phyloP scores from a whole-genome alignment of 2,113 vertebrate genomes.

The Tachuris rubrigastra region DNA sequence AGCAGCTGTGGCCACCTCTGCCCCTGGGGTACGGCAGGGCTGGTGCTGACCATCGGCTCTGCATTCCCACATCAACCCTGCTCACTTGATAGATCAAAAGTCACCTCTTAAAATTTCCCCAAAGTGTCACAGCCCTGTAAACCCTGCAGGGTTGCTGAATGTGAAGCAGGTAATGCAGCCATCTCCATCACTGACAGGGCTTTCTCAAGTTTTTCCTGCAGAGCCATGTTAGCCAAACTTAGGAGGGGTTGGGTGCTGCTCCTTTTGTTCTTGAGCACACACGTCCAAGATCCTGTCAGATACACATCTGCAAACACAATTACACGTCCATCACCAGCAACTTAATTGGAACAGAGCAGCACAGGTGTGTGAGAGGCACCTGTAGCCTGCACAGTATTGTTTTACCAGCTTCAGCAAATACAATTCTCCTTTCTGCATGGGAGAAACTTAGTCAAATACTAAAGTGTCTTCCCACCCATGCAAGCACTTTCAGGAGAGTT shows the following conservation, averaged over 20 bases:
- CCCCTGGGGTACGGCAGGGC: background rate
- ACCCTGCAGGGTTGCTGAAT: background rate
- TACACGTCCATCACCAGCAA: constrained; percentile 7
- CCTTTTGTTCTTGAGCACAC: constrained; percentile 29
- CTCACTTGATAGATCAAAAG: background rate
- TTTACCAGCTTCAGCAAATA: background rate
- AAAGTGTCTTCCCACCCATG: background rate
- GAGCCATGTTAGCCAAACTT: background rate
- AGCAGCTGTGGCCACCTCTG: background rate
- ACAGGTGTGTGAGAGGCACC: constrained; percentile 25
- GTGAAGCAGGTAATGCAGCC: background rate
- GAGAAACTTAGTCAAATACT: background rate
- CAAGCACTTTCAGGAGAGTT: background rate
- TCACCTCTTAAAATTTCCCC: background rate
- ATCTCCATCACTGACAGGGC: constrained; percentile 3
- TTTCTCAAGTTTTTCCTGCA: background rate
- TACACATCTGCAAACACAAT: constrained; percentile 7
- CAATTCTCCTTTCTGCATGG: background rate
- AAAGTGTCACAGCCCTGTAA: background rate
- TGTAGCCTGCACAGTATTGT: background rate
- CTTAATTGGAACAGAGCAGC: constrained; percentile 4
- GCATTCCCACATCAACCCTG: background rate
- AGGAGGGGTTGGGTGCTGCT: constrained; percentile 4
- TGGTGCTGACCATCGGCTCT: background rate
- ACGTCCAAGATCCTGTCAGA: background rate